Evolutionary conservation across 2,797 vertebrate species (phyloP), one percentile per base, ranked within the genome.

Genomic region (Gadopsis bispinosus): DNA sequence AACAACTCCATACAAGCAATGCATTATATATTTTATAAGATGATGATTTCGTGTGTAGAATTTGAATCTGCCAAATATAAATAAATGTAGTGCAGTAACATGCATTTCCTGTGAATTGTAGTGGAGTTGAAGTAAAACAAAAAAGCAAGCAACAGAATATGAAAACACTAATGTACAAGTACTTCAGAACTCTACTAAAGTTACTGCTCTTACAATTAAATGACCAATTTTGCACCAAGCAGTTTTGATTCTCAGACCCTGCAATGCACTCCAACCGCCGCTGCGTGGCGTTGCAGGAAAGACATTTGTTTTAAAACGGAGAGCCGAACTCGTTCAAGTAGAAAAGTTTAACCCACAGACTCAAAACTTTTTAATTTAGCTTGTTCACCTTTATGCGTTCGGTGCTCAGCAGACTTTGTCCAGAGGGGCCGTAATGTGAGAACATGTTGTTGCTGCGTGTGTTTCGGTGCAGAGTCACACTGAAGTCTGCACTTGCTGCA

Each of bases 281-380:
- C 83, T 73, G n/a, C 29, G 79, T 47, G 91, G 53, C 83, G 87
- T 12, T 83, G 48, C 45, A 76, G 77, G 53, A 76, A n/a, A 54
- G 55, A 3, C 1, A 1, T 59, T 54, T 3, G 9, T 63, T 55
- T 22, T 4, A 5, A 4, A 41, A 31, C 26, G 6, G 2, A 16
- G 43, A 22, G 9, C 0, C 4, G 9, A 60, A n/a, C 60, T 58
- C 37, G n/a, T 63, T 17, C 1, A 65, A 60, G 65, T 61, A 39
- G 13, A 26, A 41, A 13, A 62, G 45, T 83, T 85, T 73, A 17
- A 17, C 20, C 3, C 45, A 26, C 53, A 33, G 59, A 64, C 61
- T 69, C 17, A 19, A 74, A 74, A 45, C 41, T 75, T 77, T 51
- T 26, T 26, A 26, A 26, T 26, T 26, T 26, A 26, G 26, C 26